Evolutionary conservation across 1,140 invertebrate genomes (phyloP), one percentile per base, ranked within the genome.

Genomic region (Drosophila orena): DNA sequence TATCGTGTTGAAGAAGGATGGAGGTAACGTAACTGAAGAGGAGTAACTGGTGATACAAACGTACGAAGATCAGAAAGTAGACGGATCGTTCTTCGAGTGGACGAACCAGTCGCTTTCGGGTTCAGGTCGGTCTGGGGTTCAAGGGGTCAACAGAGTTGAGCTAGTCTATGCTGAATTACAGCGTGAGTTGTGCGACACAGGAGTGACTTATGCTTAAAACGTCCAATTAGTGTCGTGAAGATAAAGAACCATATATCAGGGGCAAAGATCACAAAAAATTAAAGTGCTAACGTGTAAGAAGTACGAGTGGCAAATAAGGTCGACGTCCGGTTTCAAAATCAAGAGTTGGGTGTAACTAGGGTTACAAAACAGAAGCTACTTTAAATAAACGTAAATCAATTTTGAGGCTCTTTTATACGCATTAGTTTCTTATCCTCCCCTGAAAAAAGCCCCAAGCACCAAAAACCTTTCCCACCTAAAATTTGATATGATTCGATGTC

Each of bases 1-100:
- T 58, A 58, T 76, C 60, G 71, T 84, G 84, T 77, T 89, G 84
- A 59, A 89, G 84, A 53, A 55, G 72, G 60, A 65, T 77, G 72
- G 62, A 75, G 68, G 59, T 74, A 62, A 75, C 59, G 52, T 65
- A 66, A 76, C 73, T 68, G 64, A 65, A 50, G 62, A 64, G 57
- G 24, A 24, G 58, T 43, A 68, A 68, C 64, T 68, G 64, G 37
- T 68, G 60, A 68, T 65, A 65, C 64, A 66, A 68, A 68, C 64
- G 64, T 68, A 65, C 64, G 73, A 55, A 77, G 55, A 77, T 40
- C 54, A 68, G 15, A 68, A 49, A 54, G 49, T 60, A 49, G 40
- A 71, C 56, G 50, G 60, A 44, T 56, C 69, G 56, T 50, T 56
- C 50, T 22, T 35, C 65, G 66, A 53, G 62, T 49, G 14, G 61